Percentiles rank a stretch among this genome's conserved stretches.
Evolutionary conservation across 2,888 invertebrate genomes (phyloP).

Genomic region (Muschampia plurimacula): DNA sequence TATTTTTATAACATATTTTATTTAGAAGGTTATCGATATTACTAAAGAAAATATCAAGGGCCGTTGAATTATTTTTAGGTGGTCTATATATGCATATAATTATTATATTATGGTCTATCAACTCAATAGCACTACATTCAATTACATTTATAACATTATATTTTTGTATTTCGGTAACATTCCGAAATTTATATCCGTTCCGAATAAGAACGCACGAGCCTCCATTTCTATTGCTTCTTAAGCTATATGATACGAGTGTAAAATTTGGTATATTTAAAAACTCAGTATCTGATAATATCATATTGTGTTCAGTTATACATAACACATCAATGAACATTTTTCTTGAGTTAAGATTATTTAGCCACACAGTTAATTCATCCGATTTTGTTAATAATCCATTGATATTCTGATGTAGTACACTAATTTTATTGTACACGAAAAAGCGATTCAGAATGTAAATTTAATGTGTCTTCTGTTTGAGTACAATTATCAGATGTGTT

Average conservation of each 20-base stretch:
- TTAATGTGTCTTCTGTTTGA: not conserved
- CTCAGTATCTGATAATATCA: not conserved
- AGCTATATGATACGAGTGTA: not conserved
- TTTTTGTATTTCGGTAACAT: not conserved
- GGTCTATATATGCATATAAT: not conserved
- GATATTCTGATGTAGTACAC: conserved; percentile 1
- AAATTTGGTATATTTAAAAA: not conserved
- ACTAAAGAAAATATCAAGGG: not conserved
- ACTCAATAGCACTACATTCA: not conserved
- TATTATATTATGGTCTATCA: not conserved
- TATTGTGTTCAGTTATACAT: too few relatives aligned
- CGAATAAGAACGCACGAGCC: not conserved
- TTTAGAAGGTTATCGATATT: not conserved
- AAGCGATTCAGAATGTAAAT: not conserved
- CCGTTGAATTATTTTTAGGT: not conserved
- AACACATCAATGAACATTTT: too few relatives aligned
- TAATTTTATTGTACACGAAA: conserved; percentile 6
- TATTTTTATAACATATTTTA: too few relatives aligned
- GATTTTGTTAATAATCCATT: conserved; percentile 6
- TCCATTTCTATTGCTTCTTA: not conserved
- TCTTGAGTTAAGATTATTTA: too few relatives aligned
- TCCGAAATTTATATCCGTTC: not conserved
- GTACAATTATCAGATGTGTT: not conserved
- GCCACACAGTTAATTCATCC: not conserved
- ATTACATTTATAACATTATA: not conserved